Conservation (phyloP, 2,888 invertebrate genomes). For the Melinaea marsaeus region DNA sequence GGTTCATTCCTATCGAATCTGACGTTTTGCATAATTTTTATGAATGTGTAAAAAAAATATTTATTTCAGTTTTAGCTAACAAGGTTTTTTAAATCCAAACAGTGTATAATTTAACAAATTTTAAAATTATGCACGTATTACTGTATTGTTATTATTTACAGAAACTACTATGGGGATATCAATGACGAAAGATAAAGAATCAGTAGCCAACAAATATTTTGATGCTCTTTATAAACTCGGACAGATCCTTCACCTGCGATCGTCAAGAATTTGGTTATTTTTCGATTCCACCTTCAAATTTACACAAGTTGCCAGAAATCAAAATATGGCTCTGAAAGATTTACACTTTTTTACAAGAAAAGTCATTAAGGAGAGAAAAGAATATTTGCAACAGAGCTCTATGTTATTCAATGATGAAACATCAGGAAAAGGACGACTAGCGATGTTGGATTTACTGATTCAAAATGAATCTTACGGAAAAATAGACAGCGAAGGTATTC, state of each 20-base stretch:
- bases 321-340: slow-evolving; percentile 47
- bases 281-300: slow-evolving; percentile 20
- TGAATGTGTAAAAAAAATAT: slow-evolving; percentile 11
- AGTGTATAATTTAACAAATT: not conserved
- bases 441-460: slow-evolving; percentile 81
- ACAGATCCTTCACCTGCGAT: slow-evolving; percentile 18
- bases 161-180: slow-evolving; percentile 77
- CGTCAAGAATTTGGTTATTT: slow-evolving; percentile 22
- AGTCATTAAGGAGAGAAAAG: slow-evolving; percentile 63
- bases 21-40: not conserved
- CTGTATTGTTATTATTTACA: slow-evolving; percentile 20
- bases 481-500: slow-evolving; percentile 77
- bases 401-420: slow-evolving; percentile 15
- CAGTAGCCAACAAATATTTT: slow-evolving; percentile 62
- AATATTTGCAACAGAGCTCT: slow-evolving; percentile 34
- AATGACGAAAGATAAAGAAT: slow-evolving; percentile 49
- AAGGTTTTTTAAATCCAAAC: too few relatives aligned
- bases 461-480: slow-evolving; percentile 67
- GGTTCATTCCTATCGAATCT: not conserved
- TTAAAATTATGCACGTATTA: slow-evolving; percentile 9
- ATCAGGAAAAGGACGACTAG: slow-evolving; percentile 48
- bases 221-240: slow-evolving; percentile 54
- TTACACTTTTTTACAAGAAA: slow-evolving; percentile 72
- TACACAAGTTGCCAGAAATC: slow-evolving; percentile 11
- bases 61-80: slow-evolving; percentile 13